A percentile compares a stretch with the other conserved stretches of the same genome.
These are phyloP conservation scores for Trochalopteron elliotii DNA, from an alignment of 2,113 vertebrate species.

Conservation along the genomic window DNA sequence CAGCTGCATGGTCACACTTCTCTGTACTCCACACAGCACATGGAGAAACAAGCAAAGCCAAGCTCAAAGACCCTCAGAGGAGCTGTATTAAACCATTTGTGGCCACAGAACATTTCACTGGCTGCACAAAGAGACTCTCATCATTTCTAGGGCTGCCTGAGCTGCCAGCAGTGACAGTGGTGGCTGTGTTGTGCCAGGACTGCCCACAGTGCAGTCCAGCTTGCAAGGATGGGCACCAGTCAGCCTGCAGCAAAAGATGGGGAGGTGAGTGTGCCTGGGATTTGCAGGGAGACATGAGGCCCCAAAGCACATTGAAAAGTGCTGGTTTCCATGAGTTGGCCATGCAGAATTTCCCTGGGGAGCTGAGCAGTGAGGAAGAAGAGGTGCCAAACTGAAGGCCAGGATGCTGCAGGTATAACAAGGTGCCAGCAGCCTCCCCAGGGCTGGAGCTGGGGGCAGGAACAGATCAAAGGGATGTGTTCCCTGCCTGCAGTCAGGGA, in stretches of 20 bases:
- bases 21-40: background rate
- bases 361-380: background rate
- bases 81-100: background rate
- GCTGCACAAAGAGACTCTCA: background rate
- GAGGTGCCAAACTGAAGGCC: background rate
- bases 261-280: fast-evolving
- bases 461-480: too few species aligned
- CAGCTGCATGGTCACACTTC: background rate
- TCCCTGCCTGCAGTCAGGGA: background rate
- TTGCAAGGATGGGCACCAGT: fast-evolving
- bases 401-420: background rate
- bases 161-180: background rate
- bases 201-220: background rate
- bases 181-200: background rate
- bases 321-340: background rate
- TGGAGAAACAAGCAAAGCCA: background rate
- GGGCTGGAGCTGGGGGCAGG: background rate
- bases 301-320: background rate
- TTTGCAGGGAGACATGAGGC: background rate
- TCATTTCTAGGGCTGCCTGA: background rate
- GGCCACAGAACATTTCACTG: background rate
- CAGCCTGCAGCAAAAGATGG: background rate
- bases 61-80: background rate
- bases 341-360: background rate
- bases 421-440: background rate